Base-by-base conservation (phyloP, 2,888 invertebrate species). In the Heliconius erato region DNA sequence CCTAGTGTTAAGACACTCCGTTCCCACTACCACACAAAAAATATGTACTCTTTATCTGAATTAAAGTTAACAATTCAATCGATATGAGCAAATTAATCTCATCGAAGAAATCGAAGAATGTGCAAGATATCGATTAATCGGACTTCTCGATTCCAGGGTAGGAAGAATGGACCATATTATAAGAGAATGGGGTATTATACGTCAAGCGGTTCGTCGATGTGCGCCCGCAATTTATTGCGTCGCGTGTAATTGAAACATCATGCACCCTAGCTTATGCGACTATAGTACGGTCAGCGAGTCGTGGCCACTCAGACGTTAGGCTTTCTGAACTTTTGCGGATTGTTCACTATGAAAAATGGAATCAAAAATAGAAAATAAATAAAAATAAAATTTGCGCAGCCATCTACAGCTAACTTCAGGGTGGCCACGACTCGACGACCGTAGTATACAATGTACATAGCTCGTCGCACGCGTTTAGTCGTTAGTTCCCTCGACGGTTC, bases 191-290 rank as follows among this genome's bases (percentile, higher is more conserved):
- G 44, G 28, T 49, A 26, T 49, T 6, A n/a, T n/a, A 54, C 6
- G 3, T 65, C 28, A n/a, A 32, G 79, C 49, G 72, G 54, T 68
- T 35, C 68, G 59, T 11, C 35, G 54, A 54, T 71, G 80, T 72
- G 49, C 69, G 82, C 82, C 77, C 72, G 49, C 79, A 81, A 84
- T 79, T 81, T 79, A 78, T 83, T 71, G 44, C 79, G 32, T 23
- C 82, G 79, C 81, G 80, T 67, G 63, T 84, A 83, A 84, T 84
- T 83, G 84, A 84, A 80, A 84, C 84, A 82, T 84, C 79, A 79
- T 65, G 79, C 78, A 49, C 74, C 71, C 63, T 16, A 59, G 59
- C 63, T 11, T 9, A n/a, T 23, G 12, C n/a, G 11, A 54, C 1
- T 54, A 4, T 19, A 23, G 19, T 54, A 6, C 54, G 54, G 23